Evolutionary conservation across 2,888 invertebrate species (phyloP).

Genomic region (Papilio elwesi): DNA sequence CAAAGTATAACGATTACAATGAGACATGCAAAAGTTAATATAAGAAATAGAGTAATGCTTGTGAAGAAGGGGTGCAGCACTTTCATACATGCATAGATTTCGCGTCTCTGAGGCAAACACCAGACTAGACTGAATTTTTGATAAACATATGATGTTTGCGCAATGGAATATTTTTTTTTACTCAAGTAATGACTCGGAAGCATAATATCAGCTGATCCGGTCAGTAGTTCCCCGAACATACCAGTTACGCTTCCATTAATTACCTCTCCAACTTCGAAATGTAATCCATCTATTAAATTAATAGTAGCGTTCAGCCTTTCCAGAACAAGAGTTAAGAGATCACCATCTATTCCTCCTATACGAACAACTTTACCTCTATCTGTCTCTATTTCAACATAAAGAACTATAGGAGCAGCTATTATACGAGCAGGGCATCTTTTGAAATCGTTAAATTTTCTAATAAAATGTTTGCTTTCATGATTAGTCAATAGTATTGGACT

Average conservation of each 20-base stretch:
- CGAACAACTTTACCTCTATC: constrained; percentile 50
- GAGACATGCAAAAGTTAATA: constrained; percentile 49
- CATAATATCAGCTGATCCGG: constrained; percentile 57
- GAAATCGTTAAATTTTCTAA: constrained; percentile 61
- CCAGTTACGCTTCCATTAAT: constrained; percentile 52
- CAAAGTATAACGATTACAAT: constrained; percentile 46
- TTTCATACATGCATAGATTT: constrained; percentile 58
- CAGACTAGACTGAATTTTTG: constrained; percentile 54
- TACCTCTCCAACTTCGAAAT: constrained; percentile 49
- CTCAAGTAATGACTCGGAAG: constrained; percentile 53
- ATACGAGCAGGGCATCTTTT: constrained; percentile 59
- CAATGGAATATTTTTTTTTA: constrained; percentile 49
- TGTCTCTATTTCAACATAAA: constrained; percentile 49
- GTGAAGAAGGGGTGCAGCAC: constrained; percentile 58
- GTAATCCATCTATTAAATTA: constrained; percentile 47
- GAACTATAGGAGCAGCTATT: constrained; percentile 49
- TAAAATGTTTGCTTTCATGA: constrained; percentile 50
- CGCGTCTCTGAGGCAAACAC: constrained; percentile 58
- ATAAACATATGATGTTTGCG: constrained; percentile 54
- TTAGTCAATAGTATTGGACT: constrained; percentile 51
- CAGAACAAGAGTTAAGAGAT: constrained; percentile 50
- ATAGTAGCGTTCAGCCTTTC: constrained; percentile 57
- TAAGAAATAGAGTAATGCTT: constrained; percentile 51
- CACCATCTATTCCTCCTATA: constrained; percentile 57
- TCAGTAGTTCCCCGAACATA: constrained; percentile 53